Base-by-base conservation (phyloP, 2,888 invertebrate genomes). In the Aradus depressus region DNA sequence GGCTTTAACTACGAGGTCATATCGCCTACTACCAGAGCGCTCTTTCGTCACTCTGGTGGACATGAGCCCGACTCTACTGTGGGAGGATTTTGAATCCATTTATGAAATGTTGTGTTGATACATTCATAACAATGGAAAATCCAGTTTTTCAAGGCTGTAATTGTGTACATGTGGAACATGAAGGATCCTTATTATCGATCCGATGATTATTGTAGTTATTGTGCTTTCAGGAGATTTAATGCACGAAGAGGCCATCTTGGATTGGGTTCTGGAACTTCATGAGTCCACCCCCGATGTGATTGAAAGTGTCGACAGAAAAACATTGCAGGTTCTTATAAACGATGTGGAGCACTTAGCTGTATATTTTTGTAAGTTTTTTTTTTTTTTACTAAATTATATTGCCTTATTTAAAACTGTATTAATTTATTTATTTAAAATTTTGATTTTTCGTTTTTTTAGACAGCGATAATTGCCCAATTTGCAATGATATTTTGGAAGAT, bases 301-400 rank as follows among this genome's bases (percentile, higher is more conserved):
- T 64, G 91, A 91, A 70, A 87, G 75, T 62, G 91, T 92, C 25
- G 91, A 92, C 65, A 79, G 89, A 57, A 88, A 88, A 69, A 90
- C 90, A 22, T 72, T 92, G 54, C 87, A 90, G 69, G 84, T 86
- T 63, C 74, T 92, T 21, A 87, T 92, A 61, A 81, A 85, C 65
- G 89, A 90, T 62, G 86, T 90, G 21, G 90, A 91, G 66, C 89
- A 89, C 69, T 76, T 92, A 54, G 91, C 90, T 50, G 91, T 92
- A 55, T 87, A 86, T 68, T 92, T 92, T 73, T 91, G 87, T 87
- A 72, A 78, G 82, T 65, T 28, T 28, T 28, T 28, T 28, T 28
- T 28, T 10, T 10, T 10, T 10, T 28, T 8, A 10, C 8, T 28
- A 8, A 28, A 10, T 28, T 10, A 28, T 28, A 28, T 10, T 8